These are phyloP conservation scores for Pangasianodon hypophthalmus DNA, from an alignment of 2,113 vertebrate species.

Conservation along the genomic window DNA sequence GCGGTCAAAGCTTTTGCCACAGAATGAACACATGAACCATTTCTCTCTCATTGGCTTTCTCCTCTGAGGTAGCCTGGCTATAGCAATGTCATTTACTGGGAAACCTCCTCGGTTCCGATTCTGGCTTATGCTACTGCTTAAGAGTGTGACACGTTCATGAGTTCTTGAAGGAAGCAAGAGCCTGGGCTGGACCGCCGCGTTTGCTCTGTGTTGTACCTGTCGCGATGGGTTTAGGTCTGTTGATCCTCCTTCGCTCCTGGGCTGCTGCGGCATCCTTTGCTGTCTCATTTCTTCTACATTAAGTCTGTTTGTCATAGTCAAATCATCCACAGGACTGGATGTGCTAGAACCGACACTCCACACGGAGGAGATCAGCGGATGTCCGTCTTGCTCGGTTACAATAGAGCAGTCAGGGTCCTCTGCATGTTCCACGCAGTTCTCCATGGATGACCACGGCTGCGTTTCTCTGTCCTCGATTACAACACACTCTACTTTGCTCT, in stretches of 20 bases:
- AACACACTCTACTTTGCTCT: conserved; percentile 13
- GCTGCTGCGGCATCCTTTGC: conserved; percentile 27
- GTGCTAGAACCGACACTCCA: conserved; percentile 58
- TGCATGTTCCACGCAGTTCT: conserved; percentile 52
- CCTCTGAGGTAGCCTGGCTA: conserved; percentile 48
- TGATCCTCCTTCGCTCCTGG: neutral
- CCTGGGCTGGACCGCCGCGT: neutral
- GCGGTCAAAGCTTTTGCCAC: conserved; percentile 78
- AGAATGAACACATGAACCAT: conserved; percentile 77
- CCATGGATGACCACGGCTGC: conserved; percentile 59
- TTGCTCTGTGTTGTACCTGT: conserved; percentile 1
- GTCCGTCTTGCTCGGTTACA: conserved; percentile 62
- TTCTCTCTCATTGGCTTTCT: conserved; percentile 65
- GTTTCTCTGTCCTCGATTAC: conserved; percentile 57
- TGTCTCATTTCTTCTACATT: conserved; percentile 18
- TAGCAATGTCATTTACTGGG: conserved; percentile 44
- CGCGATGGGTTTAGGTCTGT: conserved; percentile 49
- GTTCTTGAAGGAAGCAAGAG: neutral
- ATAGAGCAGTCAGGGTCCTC: conserved; percentile 63
- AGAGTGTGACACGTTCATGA: neutral
- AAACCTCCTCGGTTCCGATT: conserved; percentile 41
- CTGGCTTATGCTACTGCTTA: neutral
- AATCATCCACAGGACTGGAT: neutral
- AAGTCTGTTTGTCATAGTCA: conserved; percentile 1
- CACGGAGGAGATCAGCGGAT: conserved; percentile 67